These are phyloP conservation scores for Rhodophaea formosa DNA, from an alignment of 2,888 invertebrate genomes.

Conservation along the genomic window DNA sequence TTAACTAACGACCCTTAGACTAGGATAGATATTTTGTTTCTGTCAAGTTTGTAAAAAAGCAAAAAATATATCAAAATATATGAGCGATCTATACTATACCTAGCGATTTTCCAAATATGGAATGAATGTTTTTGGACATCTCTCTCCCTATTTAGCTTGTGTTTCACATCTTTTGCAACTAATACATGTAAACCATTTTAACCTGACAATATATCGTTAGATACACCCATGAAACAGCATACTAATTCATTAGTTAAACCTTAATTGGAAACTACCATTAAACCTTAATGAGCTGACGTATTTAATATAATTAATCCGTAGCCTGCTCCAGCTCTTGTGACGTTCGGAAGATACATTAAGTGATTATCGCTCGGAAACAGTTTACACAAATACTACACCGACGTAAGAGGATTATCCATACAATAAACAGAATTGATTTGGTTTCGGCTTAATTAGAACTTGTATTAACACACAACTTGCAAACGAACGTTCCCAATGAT, in stretches of 20 bases:
- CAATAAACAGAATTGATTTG: conserved; percentile 24
- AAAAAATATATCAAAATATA: too few species aligned
- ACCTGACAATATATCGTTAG: too few species aligned
- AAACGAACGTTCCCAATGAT: conserved; percentile 6
- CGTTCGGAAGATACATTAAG: conserved; percentile 11
- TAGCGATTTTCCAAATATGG: too few species aligned
- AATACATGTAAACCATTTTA: too few species aligned
- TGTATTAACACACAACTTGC: conserved; percentile 15
- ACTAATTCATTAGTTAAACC: background rate
- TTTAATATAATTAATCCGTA: conserved; percentile 7
- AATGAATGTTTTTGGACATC: too few species aligned
- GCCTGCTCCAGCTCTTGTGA: background rate
- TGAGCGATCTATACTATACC: too few species aligned
- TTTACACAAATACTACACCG: conserved; percentile 25
- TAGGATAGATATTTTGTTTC: too few species aligned
- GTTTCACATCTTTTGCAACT: too few species aligned
- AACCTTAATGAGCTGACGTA: conserved; percentile 5
- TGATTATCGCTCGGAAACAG: conserved; percentile 15
- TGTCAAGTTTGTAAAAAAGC: too few species aligned
- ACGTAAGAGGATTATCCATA: conserved; percentile 26
- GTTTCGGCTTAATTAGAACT: conserved; percentile 28
- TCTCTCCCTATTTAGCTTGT: too few species aligned
- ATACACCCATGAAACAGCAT: background rate
- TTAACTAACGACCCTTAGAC: too few species aligned
- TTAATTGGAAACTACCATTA: background rate